Base-by-base conservation (phyloP, 2,888 invertebrate species). In the Daptonema setosum region DNA sequence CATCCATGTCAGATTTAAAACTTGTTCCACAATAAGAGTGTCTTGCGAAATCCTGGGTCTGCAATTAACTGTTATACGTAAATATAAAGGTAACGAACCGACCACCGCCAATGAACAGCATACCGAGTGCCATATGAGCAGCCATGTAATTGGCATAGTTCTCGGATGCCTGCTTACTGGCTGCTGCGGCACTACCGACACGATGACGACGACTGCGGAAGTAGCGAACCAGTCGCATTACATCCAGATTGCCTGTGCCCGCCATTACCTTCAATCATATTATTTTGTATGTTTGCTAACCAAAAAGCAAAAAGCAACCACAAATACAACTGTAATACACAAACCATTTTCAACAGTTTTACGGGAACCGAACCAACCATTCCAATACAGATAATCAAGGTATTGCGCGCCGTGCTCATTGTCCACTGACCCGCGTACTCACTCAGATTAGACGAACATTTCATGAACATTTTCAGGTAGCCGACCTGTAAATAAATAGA, bases 101-200 rank as follows among this genome's bases (percentile, higher is more conserved):
- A 0, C 93, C 90, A 25, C 88, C 91, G 11, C 91, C 91, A 45
- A 93, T 75, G 73, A 90, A 93, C 48, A 91, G 73, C 60, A 93
- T 78, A 0, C 93, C 93, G 47, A 88, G 75, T 0, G 91, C 82
- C 82, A 87, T 85, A 70, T 90, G 88, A 22, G 85, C 83, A 17
- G 87, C 88, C 79, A 93, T 81, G 77, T 93, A 85, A 17, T 83
- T 83, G 25, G 87, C 87, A 71, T 88, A 88, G 0, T 85, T 81
- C 52, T 85, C 82, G 47, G 83, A 79, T 52, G 80, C 28, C 3
- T 56, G 20, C 3, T 30, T n/a, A 5, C 54, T n/a, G 30, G 54
- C 28, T 2, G 22, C 2, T 26, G 2, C 2, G 17, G 3, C 11
- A 24, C 28, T 22, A 14, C 35, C 24, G 2, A 43, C 28, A 11